phyloP scores from a whole-genome alignment of 2,797 vertebrate genomes.

The Synanceia verrucosa region DNA sequence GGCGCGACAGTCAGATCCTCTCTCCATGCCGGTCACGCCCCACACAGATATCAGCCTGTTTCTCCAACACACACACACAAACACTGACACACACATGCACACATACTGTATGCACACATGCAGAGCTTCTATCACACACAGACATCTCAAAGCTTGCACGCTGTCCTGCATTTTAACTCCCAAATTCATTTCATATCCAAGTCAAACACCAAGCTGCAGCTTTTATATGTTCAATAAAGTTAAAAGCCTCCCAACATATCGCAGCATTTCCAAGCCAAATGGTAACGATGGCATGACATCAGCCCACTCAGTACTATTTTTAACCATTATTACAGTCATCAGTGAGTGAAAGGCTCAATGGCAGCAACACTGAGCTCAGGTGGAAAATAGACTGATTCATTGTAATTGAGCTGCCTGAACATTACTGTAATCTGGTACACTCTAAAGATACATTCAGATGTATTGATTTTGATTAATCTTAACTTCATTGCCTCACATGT shows the following conservation, averaged over 20 bases:
- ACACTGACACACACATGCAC: constrained; percentile 2
- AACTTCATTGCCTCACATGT: background rate
- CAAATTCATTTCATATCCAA: background rate
- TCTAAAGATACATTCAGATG: background rate
- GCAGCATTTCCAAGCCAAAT: constrained; percentile 38
- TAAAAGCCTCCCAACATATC: constrained; percentile 43
- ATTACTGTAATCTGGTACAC: background rate
- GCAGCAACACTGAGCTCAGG: constrained; percentile 40
- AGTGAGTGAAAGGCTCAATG: constrained; percentile 37
- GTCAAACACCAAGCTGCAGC: constrained; percentile 11
- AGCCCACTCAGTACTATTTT: constrained; percentile 62
- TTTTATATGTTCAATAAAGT: constrained; percentile 23
- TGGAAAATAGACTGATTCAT: constrained; percentile 37
- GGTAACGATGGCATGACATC: constrained; percentile 27
- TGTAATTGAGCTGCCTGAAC: constrained; percentile 37
- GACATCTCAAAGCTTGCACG: constrained; percentile 13
- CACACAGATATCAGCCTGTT: constrained; percentile 66
- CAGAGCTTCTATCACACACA: constrained; percentile 12
- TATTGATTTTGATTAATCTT: background rate
- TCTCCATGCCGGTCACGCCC: constrained; percentile 80
- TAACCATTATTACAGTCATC: constrained; percentile 63
- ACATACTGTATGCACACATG: constrained; percentile 7
- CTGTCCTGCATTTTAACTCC: constrained; percentile 10
- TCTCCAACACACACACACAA: constrained; percentile 31
- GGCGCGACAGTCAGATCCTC: constrained; percentile 67